These are phyloP conservation scores for Listronotus bonariensis DNA, from an alignment of 1,140 invertebrate genomes.

Conservation along the genomic window DNA sequence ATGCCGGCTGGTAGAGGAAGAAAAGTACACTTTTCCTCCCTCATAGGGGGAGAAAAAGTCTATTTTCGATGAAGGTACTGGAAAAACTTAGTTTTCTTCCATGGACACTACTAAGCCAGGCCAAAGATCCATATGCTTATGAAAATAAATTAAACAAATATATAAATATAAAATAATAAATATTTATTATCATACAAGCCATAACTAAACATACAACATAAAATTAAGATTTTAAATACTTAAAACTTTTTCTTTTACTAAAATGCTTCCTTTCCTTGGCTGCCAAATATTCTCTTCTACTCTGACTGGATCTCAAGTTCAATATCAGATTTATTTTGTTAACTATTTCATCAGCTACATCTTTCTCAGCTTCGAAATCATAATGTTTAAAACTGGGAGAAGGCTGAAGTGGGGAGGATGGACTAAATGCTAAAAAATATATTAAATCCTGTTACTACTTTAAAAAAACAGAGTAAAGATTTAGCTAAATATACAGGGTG, in stretches of 20 bases:
- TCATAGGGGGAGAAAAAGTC: no score
- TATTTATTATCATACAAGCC: background rate
- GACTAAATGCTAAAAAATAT: constrained; percentile 51
- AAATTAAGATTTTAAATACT: constrained; percentile 20
- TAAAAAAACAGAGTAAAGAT: no score
- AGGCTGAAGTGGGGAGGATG: constrained; percentile 56
- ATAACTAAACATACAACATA: background rate
- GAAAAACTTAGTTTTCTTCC: no score
- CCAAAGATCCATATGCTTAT: background rate
- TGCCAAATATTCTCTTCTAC: constrained; percentile 76
- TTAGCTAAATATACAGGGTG: no score
- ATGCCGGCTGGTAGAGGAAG: no score
- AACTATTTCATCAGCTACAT: constrained; percentile 78
- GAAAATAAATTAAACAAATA: background rate
- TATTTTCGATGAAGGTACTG: no score
- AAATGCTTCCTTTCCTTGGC: constrained; percentile 66
- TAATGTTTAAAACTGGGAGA: constrained; percentile 77
- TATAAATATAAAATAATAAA: background rate
- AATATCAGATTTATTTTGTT: constrained; percentile 87
- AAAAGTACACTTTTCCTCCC: no score
- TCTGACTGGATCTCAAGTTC: constrained; percentile 76
- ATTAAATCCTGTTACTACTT: no score
- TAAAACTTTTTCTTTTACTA: constrained; percentile 46
- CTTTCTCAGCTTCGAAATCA: constrained; percentile 82
- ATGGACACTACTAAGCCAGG: no score